Evolutionary conservation across 2,113 vertebrate species (phyloP).

Genomic region (Alaudala cheleensis): DNA sequence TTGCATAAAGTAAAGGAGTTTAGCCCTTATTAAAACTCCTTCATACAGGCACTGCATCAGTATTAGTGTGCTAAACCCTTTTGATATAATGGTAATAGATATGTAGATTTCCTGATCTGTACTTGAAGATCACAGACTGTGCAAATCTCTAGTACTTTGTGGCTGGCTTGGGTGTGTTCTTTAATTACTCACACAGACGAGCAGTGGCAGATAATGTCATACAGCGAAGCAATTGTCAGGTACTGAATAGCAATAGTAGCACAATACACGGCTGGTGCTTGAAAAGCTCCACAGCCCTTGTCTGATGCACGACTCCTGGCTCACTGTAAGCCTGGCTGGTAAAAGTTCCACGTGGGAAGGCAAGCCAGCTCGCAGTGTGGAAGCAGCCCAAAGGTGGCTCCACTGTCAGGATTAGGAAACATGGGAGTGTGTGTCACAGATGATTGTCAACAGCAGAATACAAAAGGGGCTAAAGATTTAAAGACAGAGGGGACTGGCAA

Average conservation of each 20-base stretch:
- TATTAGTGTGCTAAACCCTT: not conserved
- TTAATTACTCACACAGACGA: not conserved
- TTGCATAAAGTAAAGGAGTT: not conserved
- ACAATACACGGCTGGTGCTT: not conserved
- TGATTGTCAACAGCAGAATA: not conserved
- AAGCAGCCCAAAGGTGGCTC: not conserved
- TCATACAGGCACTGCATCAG: not conserved
- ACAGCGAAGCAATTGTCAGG: rapidly evolving
- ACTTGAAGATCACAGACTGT: not conserved
- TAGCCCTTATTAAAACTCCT: not conserved
- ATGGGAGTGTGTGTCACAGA: not conserved
- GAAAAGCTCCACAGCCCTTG: not conserved
- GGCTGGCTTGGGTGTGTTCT: not conserved
- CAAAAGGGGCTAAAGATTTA: not conserved
- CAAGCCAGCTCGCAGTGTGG: not conserved
- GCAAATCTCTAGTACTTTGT: not conserved
- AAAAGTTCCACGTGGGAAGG: not conserved
- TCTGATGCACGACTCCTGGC: not conserved
- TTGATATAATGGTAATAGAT: not conserved
- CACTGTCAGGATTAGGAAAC: not conserved
- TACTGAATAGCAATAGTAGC: not conserved
- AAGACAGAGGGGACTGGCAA: not conserved
- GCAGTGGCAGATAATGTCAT: not conserved
- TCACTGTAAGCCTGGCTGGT: not conserved
- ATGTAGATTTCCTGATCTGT: not conserved